Evolutionary conservation across 2,888 invertebrate genomes (phyloP).

Genomic region (Euphydryas editha): DNA sequence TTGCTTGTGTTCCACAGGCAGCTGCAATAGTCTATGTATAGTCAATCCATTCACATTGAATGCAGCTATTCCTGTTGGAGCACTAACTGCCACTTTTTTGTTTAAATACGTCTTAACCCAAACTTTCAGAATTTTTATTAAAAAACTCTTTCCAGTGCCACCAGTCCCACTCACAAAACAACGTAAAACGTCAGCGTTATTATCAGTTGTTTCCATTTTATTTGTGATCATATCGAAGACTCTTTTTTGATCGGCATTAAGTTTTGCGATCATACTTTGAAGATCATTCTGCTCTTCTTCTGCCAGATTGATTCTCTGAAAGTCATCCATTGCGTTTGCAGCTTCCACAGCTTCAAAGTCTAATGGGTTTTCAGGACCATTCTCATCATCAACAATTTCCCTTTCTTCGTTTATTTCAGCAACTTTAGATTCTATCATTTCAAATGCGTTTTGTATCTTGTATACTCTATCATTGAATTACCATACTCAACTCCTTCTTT

Average conservation of each 20-base stretch:
- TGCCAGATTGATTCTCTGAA: conserved; percentile 30
- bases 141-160: conserved; percentile 20
- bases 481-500: conserved; percentile 36
- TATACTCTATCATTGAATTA: conserved; percentile 23
- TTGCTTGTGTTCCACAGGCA: neutral
- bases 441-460: conserved; percentile 32
- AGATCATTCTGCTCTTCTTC: conserved; percentile 36
- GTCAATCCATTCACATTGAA: conserved; percentile 56
- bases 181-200: neutral
- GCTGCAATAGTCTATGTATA: conserved; percentile 30
- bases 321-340: conserved; percentile 45
- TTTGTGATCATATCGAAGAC: neutral
- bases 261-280: conserved; percentile 13
- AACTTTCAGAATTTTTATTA: conserved; percentile 48
- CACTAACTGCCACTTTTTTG: conserved; percentile 46
- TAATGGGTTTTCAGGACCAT: conserved; percentile 43
- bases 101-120: conserved; percentile 46
- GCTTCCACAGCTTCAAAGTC: conserved; percentile 44
- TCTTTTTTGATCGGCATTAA: neutral
- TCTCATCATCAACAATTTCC: conserved; percentile 35
- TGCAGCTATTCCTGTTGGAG: conserved; percentile 52
- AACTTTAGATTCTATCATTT: conserved; percentile 38
- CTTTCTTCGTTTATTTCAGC: conserved; percentile 38
- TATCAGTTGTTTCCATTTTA: neutral
- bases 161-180: neutral